Evolutionary conservation across 2,888 invertebrate species (phyloP).

Genomic region (Pachymerium ferrugineum): DNA sequence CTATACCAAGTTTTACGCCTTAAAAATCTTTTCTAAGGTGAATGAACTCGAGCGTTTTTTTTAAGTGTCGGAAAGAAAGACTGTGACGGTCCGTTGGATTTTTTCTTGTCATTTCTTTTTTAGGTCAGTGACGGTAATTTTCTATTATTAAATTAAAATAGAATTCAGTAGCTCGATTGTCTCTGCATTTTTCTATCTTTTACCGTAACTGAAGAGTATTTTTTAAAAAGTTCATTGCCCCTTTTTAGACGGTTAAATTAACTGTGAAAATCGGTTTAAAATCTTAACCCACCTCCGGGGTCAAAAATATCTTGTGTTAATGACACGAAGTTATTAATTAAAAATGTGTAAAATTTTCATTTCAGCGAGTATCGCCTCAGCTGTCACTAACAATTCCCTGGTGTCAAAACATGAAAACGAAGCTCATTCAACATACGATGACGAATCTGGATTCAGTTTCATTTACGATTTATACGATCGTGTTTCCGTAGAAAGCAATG

Average conservation of each 20-base stretch:
- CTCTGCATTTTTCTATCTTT: background rate
- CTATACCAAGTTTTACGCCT: background rate
- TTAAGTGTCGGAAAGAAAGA: background rate
- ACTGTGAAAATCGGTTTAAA: background rate
- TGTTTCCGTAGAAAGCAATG: background rate
- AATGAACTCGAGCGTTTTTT: background rate
- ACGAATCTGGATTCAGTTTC: slow-evolving; percentile 28
- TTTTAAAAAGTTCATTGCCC: background rate
- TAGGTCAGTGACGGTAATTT: background rate
- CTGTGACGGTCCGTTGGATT: background rate
- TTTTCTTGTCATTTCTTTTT: background rate
- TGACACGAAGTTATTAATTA: no score
- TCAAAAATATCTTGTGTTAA: no score
- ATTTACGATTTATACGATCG: slow-evolving; percentile 27
- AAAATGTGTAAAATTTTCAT: no score
- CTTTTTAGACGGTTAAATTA: background rate
- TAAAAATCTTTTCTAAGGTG: background rate
- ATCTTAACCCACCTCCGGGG: no score
- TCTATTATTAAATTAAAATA: slow-evolving; percentile 1
- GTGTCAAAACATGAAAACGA: background rate
- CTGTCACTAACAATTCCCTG: background rate
- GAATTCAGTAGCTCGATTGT: no score
- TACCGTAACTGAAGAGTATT: background rate
- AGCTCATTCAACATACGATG: slow-evolving; percentile 23
- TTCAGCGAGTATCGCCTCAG: background rate